phyloP scores from a whole-genome alignment of 2,113 vertebrate species.

The Telmatochromis sp. region DNA sequence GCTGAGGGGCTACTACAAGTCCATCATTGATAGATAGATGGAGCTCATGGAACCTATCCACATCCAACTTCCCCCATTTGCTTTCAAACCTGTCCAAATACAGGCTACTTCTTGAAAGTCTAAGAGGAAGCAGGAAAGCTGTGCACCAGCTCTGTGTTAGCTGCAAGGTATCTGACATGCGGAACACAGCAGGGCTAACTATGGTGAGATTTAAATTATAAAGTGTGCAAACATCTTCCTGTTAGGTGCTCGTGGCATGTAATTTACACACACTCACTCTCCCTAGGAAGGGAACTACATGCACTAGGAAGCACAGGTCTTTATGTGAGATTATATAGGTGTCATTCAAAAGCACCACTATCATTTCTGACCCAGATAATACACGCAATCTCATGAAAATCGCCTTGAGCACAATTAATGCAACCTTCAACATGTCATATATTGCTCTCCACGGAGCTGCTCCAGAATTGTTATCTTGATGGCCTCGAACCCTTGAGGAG shows the following conservation, averaged over 20 bases:
- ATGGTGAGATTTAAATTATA: neutral
- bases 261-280: neutral
- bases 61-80: neutral
- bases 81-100: neutral
- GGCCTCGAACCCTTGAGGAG: neutral
- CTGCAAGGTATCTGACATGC: neutral
- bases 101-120: neutral
- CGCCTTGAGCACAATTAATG: neutral
- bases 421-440: neutral
- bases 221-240: neutral
- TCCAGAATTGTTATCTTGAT: neutral
- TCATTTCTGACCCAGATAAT: neutral
- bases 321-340: neutral
- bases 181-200: neutral
- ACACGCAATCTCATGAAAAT: neutral
- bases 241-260: neutral
- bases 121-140: neutral
- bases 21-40: neutral
- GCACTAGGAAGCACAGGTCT: neutral
- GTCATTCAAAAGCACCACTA: neutral
- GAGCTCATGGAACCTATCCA: neutral
- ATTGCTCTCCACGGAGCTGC: neutral
- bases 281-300: neutral
- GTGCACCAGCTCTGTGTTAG: neutral
- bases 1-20: neutral